Evolutionary conservation across 2,888 invertebrate genomes (phyloP), one percentile per base, ranked within the genome.

Genomic region (Tetranychus piercei): DNA sequence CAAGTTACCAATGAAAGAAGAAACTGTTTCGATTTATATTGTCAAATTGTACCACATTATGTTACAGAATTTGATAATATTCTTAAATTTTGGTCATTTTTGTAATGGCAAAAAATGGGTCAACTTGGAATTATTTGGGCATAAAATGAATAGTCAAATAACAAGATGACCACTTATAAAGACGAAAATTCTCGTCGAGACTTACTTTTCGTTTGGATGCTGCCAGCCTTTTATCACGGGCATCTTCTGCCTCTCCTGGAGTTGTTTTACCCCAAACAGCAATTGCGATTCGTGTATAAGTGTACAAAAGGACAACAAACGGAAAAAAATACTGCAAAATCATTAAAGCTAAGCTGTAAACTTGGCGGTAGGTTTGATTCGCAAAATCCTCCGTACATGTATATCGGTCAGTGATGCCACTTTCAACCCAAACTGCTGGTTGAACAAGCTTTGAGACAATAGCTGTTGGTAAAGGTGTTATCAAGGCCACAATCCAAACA

Each of bases 231-330:
- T 88, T 88, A 83, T 93, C 93, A 71, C 93, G 84, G 7, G 86
- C 87, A 77, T 89, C 88, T 81, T 92, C 90, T 0, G 92, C 92
- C 82, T 93, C 93, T 0, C 93, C 93, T 0, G 93, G 92, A 8
- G 90, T 89, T 65, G 88, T 85, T 78, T 90, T 89, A 43, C 73
- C 73, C 71, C 92, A 92, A 71, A 94, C 91, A 18, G 90, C 89
- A 73, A 89, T 86, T 0, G 90, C 92, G 77, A 94, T 94, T 78
- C 90, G 87, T 1, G 89, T 88, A 81, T 94, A 94, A 0, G 93
- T 92, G 81, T 89, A 90, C 75, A 92, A 85, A 20, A 94, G 86
- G 67, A 91, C 91, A 43, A 86, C 82, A 77, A 92, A 84, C 0
- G 94, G 94, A 77, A 93, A 85, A 77, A 90, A 86, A 82, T 92